A percentile compares a stretch with the other conserved stretches of the same genome.
Conservation (phyloP, 2,888 invertebrate genomes). For the Sclerodermus sp. region DNA sequence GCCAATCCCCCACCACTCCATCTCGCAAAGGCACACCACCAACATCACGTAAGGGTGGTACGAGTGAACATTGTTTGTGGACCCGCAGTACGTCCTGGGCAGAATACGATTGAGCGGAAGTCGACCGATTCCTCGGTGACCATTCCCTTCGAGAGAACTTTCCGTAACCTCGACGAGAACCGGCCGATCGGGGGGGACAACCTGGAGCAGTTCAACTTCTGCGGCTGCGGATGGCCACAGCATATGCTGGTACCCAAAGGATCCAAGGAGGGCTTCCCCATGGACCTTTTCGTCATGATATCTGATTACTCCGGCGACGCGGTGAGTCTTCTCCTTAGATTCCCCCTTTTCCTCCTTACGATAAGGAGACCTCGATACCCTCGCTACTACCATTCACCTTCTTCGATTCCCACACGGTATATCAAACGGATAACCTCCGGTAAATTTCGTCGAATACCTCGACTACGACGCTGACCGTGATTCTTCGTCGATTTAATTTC, state of each 20-base stretch:
- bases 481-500: too few species aligned
- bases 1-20: too few species aligned
- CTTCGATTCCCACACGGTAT: too few species aligned
- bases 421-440: too few species aligned
- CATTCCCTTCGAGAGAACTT: slow-evolving; percentile 80
- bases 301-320: slow-evolving; percentile 72
- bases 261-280: slow-evolving; percentile 65
- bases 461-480: too few species aligned
- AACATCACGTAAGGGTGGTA: too few species aligned
- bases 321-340: slow-evolving; percentile 56
- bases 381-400: too few species aligned
- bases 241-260: slow-evolving; percentile 80
- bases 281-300: slow-evolving; percentile 77
- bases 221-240: slow-evolving; percentile 88
- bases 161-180: slow-evolving; percentile 68
- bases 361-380: too few species aligned
- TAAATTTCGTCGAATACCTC: too few species aligned
- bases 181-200: slow-evolving; percentile 65
- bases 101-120: slow-evolving; percentile 67
- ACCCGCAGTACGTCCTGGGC: slow-evolving; percentile 66
- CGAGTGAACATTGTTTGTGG: too few species aligned
- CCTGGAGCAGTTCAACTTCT: slow-evolving; percentile 71
- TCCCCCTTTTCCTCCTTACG: too few species aligned
- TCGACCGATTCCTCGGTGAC: slow-evolving; percentile 78
- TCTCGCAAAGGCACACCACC: too few species aligned